A percentile compares a stretch with the other conserved stretches of the same genome.
phyloP scores from a whole-genome alignment of 2,113 vertebrate species.

The Pontoporia blainvillei region DNA sequence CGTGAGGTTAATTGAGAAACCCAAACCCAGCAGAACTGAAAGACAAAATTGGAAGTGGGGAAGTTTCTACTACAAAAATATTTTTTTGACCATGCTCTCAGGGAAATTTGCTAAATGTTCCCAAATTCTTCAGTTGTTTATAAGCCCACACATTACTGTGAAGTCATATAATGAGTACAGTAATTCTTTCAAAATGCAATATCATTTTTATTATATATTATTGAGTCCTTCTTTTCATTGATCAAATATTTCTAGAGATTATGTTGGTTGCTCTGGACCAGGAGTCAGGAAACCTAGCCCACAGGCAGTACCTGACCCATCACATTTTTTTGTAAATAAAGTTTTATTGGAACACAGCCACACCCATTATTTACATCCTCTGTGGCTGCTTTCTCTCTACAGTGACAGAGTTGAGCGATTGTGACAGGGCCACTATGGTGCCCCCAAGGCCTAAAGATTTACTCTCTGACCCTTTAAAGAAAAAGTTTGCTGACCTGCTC shows the following conservation, averaged over 20 bases:
- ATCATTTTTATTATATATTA: background rate
- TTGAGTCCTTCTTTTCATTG: background rate
- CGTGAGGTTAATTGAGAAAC: background rate
- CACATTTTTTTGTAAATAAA: background rate
- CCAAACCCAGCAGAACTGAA: background rate
- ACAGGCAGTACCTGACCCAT: background rate
- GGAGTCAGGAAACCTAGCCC: background rate
- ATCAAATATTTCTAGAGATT: background rate
- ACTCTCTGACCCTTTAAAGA: background rate
- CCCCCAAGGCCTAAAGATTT: background rate
- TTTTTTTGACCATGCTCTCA: background rate
- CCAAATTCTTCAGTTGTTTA: background rate
- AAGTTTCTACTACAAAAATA: background rate
- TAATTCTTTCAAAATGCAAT: background rate
- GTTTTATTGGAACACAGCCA: background rate
- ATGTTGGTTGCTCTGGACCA: background rate
- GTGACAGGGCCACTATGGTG: background rate
- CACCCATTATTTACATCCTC: rapidly evolving
- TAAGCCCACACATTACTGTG: background rate
- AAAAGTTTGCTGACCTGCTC: background rate
- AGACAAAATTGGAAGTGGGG: background rate
- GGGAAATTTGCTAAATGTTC: background rate
- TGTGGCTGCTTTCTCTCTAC: background rate
- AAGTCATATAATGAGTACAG: background rate
- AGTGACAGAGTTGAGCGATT: background rate